phyloP scores from a whole-genome alignment of 2,888 invertebrate species.

The Cerceris rybyensis region DNA sequence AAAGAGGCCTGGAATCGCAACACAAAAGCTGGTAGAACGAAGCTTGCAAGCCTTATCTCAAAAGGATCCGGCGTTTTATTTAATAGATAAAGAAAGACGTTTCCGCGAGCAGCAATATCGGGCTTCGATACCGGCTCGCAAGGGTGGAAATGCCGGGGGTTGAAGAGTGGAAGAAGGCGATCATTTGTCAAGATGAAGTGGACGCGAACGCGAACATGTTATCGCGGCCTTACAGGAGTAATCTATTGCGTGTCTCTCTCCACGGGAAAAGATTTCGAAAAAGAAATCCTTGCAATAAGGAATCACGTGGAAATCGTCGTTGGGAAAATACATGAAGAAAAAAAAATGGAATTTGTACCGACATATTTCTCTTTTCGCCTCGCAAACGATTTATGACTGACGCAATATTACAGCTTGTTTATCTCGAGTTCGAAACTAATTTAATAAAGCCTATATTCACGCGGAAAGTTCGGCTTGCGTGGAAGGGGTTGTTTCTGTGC shows the following conservation, averaged over 20 bases:
- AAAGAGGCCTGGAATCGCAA: too few species aligned
- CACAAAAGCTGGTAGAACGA: background rate
- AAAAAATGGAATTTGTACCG: too few species aligned
- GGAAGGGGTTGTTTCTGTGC: constrained; percentile 4
- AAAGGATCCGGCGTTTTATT: constrained; percentile 4
- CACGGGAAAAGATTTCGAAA: constrained; percentile 56
- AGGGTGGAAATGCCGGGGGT: constrained; percentile 18
- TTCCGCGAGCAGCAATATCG: constrained; percentile 44
- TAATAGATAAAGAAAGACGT: constrained; percentile 20
- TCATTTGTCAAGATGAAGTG: constrained; percentile 75
- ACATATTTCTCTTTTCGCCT: background rate
- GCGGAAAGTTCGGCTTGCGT: constrained; percentile 25
- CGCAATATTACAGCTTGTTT: constrained; percentile 40
- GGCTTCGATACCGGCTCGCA: constrained; percentile 29
- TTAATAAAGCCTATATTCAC: constrained; percentile 55
- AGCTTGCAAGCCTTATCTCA: background rate
- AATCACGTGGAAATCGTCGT: too few species aligned
- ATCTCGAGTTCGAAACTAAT: constrained; percentile 45
- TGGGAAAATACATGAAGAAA: too few species aligned
- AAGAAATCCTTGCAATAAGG: too few species aligned
- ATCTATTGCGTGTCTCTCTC: constrained; percentile 69
- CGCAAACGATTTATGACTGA: constrained; percentile 6
- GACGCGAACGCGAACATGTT: constrained; percentile 74
- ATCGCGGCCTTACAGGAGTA: constrained; percentile 68
- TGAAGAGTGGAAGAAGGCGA: constrained; percentile 54